Conservation (phyloP, 2,113 vertebrate species). For the Dolichallabes microphthalmus region DNA sequence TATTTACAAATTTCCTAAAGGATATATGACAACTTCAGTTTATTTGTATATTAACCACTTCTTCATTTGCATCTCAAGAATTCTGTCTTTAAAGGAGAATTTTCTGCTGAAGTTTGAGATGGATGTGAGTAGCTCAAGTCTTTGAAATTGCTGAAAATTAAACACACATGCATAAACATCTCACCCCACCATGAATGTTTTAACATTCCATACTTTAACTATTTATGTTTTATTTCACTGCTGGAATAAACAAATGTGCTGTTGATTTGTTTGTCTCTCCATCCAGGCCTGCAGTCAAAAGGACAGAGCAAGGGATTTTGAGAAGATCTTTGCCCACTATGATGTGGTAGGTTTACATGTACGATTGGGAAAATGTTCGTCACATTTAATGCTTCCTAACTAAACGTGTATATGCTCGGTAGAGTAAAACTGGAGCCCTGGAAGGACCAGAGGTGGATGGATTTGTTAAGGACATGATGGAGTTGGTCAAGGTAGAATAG, state of each 20-base stretch:
- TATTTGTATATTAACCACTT: not conserved
- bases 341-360: slow-evolving; percentile 80
- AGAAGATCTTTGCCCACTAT: slow-evolving; percentile 91
- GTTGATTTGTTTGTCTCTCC: not conserved
- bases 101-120: slow-evolving; percentile 93
- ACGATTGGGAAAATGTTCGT: not conserved
- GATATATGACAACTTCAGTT: not conserved
- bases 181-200: not conserved
- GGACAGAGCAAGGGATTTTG: slow-evolving; percentile 87
- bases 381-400: not conserved
- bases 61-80: slow-evolving; percentile 68
- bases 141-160: not conserved
- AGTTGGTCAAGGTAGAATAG: slow-evolving; percentile 79
- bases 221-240: not conserved
- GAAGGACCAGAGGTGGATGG: slow-evolving; percentile 88
- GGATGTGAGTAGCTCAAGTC: slow-evolving; percentile 78
- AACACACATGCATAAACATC: not conserved
- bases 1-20: not conserved
- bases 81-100: slow-evolving; percentile 89
- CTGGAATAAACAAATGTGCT: not conserved
- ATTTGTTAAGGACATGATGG: slow-evolving; percentile 92
- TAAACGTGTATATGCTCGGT: slow-evolving; percentile 21
- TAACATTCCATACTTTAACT: not conserved
- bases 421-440: slow-evolving; percentile 85
- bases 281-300: slow-evolving; percentile 81